Conservation (phyloP, 2,797 vertebrate genomes). For the Setipinna tenuifilis region DNA sequence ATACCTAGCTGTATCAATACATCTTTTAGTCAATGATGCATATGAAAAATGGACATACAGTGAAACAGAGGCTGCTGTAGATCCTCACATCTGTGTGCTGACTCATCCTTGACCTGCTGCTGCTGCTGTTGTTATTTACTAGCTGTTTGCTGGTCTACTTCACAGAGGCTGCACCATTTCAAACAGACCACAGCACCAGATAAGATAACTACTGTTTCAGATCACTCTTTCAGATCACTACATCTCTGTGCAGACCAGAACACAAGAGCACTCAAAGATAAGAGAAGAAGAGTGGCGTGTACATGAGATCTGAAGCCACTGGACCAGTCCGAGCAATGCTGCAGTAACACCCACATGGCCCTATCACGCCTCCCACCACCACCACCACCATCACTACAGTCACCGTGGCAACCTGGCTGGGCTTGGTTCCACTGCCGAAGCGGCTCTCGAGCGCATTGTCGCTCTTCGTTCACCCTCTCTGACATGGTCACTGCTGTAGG, state of each 20-base stretch:
- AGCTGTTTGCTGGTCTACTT: background rate
- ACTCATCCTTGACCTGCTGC: background rate
- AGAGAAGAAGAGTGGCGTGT: background rate
- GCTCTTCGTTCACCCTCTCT: background rate
- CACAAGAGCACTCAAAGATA: background rate
- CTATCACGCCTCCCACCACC: conserved; percentile 6
- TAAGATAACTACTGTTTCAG: too few species aligned
- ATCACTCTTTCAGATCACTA: background rate
- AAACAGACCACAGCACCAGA: background rate
- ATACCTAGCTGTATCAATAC: background rate
- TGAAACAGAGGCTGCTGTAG: background rate
- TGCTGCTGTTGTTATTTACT: too few species aligned
- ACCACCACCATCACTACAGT: background rate
- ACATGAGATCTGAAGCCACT: background rate
- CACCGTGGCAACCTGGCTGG: conserved; percentile 33
- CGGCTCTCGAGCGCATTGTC: background rate
- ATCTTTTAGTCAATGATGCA: background rate
- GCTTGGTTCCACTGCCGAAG: background rate
- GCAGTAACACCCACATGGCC: conserved; percentile 6
- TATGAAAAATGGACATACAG: background rate
- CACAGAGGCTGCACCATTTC: background rate
- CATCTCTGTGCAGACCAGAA: background rate
- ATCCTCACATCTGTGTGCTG: background rate
- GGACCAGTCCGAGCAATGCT: background rate
- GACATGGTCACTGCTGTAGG: background rate